Conservation (phyloP, 2,797 vertebrate species). For the Brachyrhaphis roseni region DNA sequence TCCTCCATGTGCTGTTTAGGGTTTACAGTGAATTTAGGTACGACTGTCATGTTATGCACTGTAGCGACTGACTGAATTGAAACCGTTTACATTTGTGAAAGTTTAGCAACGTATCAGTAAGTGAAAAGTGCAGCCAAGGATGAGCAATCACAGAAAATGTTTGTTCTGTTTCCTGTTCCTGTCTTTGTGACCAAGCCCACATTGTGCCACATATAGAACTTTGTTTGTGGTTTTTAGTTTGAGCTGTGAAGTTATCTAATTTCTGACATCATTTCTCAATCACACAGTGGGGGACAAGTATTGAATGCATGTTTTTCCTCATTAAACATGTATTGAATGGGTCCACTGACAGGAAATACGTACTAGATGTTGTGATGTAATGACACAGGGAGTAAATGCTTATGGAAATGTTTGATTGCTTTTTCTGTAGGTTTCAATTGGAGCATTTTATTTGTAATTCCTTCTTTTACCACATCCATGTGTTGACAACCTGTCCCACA, state of each 20-base stretch:
- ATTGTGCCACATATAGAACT: conserved; percentile 27
- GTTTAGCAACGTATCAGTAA: conserved; percentile 26
- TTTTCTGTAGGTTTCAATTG: neutral
- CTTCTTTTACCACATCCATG: neutral
- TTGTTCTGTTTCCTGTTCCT: conserved; percentile 42
- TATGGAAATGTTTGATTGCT: neutral
- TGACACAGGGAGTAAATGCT: neutral
- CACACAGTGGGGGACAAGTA: conserved; percentile 40
- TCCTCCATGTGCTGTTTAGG: conserved; percentile 23
- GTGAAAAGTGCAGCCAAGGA: conserved; percentile 48
- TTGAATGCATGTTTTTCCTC: conserved; percentile 49
- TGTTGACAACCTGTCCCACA: neutral
- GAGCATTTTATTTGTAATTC: neutral
- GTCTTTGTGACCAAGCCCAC: conserved; percentile 40
- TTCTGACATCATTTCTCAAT: conserved; percentile 28
- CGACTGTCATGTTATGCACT: conserved; percentile 26
- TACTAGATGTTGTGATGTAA: neutral
- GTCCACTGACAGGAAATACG: neutral
- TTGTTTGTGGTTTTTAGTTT: conserved; percentile 28
- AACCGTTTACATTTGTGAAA: conserved; percentile 16
- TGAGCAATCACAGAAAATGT: conserved; percentile 38
- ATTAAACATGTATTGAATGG: neutral
- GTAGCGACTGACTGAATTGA: conserved; percentile 26
- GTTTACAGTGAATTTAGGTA: neutral
- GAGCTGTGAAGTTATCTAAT: conserved; percentile 51